A percentile compares a stretch with the other conserved stretches of the same genome.
Conservation (phyloP, 2,113 vertebrate genomes). For the Perognathus longimembris region DNA sequence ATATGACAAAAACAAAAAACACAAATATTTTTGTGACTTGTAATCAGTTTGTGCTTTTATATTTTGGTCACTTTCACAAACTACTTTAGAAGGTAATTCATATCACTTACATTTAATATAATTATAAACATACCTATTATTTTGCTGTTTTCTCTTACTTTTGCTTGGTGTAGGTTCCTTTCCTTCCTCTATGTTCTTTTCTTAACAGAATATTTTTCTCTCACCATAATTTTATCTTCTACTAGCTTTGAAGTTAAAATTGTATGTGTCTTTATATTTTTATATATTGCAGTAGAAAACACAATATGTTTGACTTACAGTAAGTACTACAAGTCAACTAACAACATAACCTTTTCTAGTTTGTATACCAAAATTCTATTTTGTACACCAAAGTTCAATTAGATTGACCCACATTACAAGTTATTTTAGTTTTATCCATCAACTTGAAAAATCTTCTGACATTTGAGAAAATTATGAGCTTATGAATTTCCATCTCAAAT, state of each 20-base stretch:
- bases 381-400: neutral
- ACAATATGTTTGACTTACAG: neutral
- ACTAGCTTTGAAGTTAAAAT: neutral
- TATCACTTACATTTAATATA: neutral
- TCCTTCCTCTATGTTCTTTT: neutral
- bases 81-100: conserved; percentile 19
- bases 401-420: neutral
- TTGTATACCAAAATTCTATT: neutral
- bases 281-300: neutral
- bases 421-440: neutral
- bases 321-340: neutral
- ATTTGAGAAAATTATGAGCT: neutral
- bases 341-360: neutral
- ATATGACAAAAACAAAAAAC: neutral
- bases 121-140: neutral
- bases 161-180: neutral
- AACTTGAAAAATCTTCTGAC: neutral
- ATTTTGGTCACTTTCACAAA: neutral
- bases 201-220: neutral
- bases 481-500: neutral
- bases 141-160: neutral
- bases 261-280: neutral
- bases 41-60: neutral
- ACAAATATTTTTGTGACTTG: neutral
- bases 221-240: neutral